Base-by-base conservation (phyloP, 2,113 vertebrate species). In the Leuciscus idus region DNA sequence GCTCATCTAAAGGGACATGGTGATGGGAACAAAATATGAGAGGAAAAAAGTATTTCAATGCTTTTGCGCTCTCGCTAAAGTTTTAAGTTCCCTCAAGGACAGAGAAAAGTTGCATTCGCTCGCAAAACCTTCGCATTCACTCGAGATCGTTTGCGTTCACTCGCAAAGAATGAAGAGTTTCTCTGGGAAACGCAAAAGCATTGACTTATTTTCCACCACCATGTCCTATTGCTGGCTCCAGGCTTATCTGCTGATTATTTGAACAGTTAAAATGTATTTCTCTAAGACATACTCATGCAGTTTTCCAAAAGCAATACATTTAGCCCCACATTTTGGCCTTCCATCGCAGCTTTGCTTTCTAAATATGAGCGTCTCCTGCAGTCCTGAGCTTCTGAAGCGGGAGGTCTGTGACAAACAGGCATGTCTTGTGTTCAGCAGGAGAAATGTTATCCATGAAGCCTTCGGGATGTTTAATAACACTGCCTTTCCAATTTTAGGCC, bases 401-500 rank as follows among this genome's bases (percentile, higher is more conserved):
- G 8, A 23, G 23, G 5, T 81, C 57, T 17, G 23, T 28, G 36
- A 64, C 33, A 62, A 64, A 81, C 78, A 28, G 30, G 2, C 50
- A 19, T 19, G 8, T 77, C 48, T 77, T 33, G 75, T 55, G 26
- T n/a, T 36, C 23, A 28, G 78, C 59, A 28, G 57, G 33, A 81
- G 78, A 64, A 81, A 46, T 28, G 36, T 46, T 64, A 46, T 81
- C 59, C 36, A 33, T 4, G 6, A 64, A 46, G 59, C 59, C 57
- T 64, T 28, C 33, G 7, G 36, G 78, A 64, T 81, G 59, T 48
- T 81, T 81, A 62, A 64, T 81, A 81, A 64, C 55, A 39, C 57
- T 3, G 77, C 78, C n/a, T 81, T 64, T 19, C 57, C 59, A 64
- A 81, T 81, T 81, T 62, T 64, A 81, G 57, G 59, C n/a, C 36